Evolutionary conservation across 2,113 vertebrate species (phyloP), one percentile per base, ranked within the genome.

Genomic region (Tylochromis polylepis): DNA sequence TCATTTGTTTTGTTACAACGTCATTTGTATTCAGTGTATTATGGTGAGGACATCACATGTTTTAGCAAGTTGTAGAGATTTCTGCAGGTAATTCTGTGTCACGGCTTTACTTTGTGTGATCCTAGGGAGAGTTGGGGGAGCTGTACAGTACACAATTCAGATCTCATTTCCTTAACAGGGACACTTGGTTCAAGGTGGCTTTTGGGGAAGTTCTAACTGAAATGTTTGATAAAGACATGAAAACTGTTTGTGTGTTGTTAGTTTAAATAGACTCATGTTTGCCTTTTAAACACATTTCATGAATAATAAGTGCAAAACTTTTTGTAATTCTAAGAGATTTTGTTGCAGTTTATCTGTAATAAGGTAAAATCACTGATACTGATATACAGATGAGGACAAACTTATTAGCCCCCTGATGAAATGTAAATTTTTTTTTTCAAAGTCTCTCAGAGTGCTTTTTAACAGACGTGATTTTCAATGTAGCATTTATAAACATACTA

Each of bases 281-380:
- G 65, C 36, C 24, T 27, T 72, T 72, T 72, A 22, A 0, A 46
- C 41, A 72, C 38, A 72, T 72, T 72, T 72, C 5, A 27, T 72
- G 22, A 72, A 24, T 46, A 46, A 75, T 75, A 18, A 20, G 24
- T 49, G 14, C 15, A 49, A 75, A 49, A 75, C 0, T 22, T 49
- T 18, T 27, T 49, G 22, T 29, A 29, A 49, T 75, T 75, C 24
- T 46, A 29, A 0, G 18, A 49, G 24, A 0, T 75, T 46, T 75
- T 75, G 41, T 75, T 75, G 24, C 43, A 75, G 4, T 29, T 29
- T 75, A 6, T 49, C 41, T 51, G 24, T 75, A 51, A 29, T 0
- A 10, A 75, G 5, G 15, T 75, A 31, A 75, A 49, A 49, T 27
- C 70, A 75, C 0, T 8, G 7, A 1, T 51, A 29, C 0, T 75